Conservation (phyloP, 2,888 invertebrate genomes). For the Drosophila mulleri region DNA sequence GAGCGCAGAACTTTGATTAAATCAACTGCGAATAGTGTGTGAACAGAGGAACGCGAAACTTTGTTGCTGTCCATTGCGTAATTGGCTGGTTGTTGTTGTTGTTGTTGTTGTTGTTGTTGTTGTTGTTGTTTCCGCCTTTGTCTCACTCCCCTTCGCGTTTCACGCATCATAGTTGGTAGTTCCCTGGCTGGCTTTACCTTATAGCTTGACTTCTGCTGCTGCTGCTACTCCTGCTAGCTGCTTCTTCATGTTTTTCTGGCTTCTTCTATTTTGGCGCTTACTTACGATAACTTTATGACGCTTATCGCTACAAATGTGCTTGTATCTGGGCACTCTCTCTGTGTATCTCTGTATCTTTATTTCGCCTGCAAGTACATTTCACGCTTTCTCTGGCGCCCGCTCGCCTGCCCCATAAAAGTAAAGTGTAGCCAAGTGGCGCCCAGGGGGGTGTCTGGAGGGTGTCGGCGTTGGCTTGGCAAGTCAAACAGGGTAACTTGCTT, state of each 20-base stretch:
- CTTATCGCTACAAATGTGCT: constrained; percentile 80
- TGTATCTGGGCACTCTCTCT: constrained; percentile 68
- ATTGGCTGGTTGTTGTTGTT: constrained; percentile 66
- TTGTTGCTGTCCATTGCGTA: constrained; percentile 64
- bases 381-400: constrained; percentile 44
- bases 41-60: constrained; percentile 48
- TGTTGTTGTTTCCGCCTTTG: constrained; percentile 22
- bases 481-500: constrained; percentile 49
- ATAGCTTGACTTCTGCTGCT: constrained; percentile 44
- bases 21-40: constrained; percentile 45
- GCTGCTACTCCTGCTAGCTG: constrained; percentile 1
- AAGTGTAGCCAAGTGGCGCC: constrained; percentile 68
- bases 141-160: constrained; percentile 12
- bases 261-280: constrained; percentile 71
- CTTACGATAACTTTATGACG: constrained; percentile 81
- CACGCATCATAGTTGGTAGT: constrained; percentile 60
- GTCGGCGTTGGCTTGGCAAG: constrained; percentile 15
- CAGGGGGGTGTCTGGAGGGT: constrained; percentile 5
- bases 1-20: constrained; percentile 59
- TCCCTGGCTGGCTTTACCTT: constrained; percentile 54
- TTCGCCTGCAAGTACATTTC: constrained; percentile 77
- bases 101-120: constrained; percentile 13
- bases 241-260: constrained; percentile 39
- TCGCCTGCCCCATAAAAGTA: constrained; percentile 70
- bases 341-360: constrained; percentile 77